Evolutionary conservation across 2,888 invertebrate genomes (phyloP).

Genomic region (Rhorus exstirpatorius): DNA sequence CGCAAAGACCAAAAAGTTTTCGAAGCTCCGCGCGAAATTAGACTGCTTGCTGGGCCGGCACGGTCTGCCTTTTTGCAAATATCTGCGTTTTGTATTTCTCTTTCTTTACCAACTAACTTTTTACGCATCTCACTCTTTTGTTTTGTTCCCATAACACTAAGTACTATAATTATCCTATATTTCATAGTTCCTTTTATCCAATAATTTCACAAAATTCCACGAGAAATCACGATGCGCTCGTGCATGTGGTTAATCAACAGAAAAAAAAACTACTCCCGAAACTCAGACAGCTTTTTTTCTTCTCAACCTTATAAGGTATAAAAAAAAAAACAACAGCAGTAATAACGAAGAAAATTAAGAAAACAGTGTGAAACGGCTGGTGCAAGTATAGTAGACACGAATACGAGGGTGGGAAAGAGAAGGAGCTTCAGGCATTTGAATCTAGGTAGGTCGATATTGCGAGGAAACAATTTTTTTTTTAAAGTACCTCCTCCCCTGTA

Average conservation of each 20-base stretch:
- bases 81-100: slow-evolving; percentile 69
- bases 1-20: slow-evolving; percentile 62
- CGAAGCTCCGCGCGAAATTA: slow-evolving; percentile 53
- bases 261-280: slow-evolving; percentile 48
- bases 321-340: slow-evolving; percentile 3
- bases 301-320: background rate
- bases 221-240: background rate
- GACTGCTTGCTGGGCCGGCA: slow-evolving; percentile 50
- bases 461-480: slow-evolving; percentile 72
- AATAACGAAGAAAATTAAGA: slow-evolving; percentile 28
- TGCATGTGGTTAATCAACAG: background rate
- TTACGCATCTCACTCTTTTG: slow-evolving; percentile 35
- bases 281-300: slow-evolving; percentile 71
- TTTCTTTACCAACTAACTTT: slow-evolving; percentile 32
- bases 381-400: slow-evolving; percentile 66
- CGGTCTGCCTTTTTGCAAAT: slow-evolving; percentile 73
- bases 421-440: slow-evolving; percentile 63
- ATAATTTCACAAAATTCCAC: background rate
- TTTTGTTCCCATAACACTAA: slow-evolving; percentile 22
- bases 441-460: slow-evolving; percentile 72
- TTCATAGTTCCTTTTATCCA: background rate
- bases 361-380: slow-evolving; percentile 51
- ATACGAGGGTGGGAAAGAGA: slow-evolving; percentile 19
- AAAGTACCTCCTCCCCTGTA: slow-evolving; percentile 55
- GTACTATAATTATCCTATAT: background rate